phyloP scores from a whole-genome alignment of 2,888 invertebrate genomes.

The Trimorus sp. region DNA sequence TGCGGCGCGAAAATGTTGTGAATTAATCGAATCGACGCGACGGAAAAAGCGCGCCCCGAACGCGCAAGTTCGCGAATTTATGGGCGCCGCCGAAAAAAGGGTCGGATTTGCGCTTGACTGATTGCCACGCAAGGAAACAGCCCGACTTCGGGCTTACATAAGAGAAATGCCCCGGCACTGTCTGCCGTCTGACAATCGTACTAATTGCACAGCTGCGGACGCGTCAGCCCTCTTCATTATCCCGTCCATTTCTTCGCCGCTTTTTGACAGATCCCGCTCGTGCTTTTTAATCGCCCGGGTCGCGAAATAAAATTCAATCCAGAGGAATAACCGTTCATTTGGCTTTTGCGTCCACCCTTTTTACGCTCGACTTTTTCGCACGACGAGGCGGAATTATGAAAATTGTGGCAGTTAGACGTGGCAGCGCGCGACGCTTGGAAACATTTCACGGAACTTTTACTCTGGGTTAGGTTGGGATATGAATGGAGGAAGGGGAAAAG shows the following conservation, averaged over 20 bases:
- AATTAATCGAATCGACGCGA: conserved; percentile 46
- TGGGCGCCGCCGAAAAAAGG: conserved; percentile 50
- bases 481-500: too few species aligned
- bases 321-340: too few species aligned
- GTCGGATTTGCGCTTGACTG: conserved; percentile 71
- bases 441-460: too few species aligned
- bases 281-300: conserved; percentile 60
- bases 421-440: too few species aligned
- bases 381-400: too few species aligned
- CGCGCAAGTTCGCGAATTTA: conserved; percentile 7
- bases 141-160: conserved; percentile 70
- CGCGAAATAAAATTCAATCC: conserved; percentile 28
- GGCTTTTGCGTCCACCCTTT: too few species aligned
- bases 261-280: conserved; percentile 60
- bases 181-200: conserved; percentile 72
- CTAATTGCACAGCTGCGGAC: conserved; percentile 74
- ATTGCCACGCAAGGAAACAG: conserved; percentile 68
- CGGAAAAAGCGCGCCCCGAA: not conserved
- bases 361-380: too few species aligned
- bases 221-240: conserved; percentile 64
- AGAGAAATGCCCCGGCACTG: conserved; percentile 70
- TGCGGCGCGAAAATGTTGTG: conserved; percentile 36
- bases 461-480: too few species aligned
- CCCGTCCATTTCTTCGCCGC: conserved; percentile 63
- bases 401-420: too few species aligned